These are phyloP conservation scores for Drosophila sucinea DNA, from an alignment of 1,140 invertebrate species.

Conservation along the genomic window DNA sequence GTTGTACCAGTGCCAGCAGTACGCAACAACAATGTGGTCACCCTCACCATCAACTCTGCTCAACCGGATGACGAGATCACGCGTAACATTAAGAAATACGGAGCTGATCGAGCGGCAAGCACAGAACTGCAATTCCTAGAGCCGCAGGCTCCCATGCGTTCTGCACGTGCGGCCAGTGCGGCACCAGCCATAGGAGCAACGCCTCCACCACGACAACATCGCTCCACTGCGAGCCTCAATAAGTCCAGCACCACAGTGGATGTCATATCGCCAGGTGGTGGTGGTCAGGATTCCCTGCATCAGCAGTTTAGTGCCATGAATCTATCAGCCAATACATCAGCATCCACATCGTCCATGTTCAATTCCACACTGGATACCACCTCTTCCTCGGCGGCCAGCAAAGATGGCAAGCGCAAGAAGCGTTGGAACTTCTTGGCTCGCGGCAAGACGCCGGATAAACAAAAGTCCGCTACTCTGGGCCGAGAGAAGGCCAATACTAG, in stretches of 20 bases:
- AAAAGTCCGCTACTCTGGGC: slow-evolving; percentile 87
- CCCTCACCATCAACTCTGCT: slow-evolving; percentile 50
- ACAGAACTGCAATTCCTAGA: slow-evolving; percentile 69
- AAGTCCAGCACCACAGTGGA: slow-evolving; percentile 51
- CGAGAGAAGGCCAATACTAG: slow-evolving; percentile 83
- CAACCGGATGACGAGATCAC: slow-evolving; percentile 63
- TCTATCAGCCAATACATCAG: slow-evolving; percentile 69
- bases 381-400: slow-evolving; percentile 71
- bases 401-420: slow-evolving; percentile 85
- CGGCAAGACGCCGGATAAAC: slow-evolving; percentile 84
- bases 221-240: slow-evolving; percentile 56
- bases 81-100: slow-evolving; percentile 55
- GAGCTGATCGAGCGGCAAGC: slow-evolving; percentile 63
- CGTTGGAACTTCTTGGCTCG: slow-evolving; percentile 87
- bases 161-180: slow-evolving; percentile 65
- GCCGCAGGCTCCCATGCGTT: slow-evolving; percentile 62
- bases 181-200: slow-evolving; percentile 68
- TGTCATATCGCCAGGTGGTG: slow-evolving; percentile 47
- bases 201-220: slow-evolving; percentile 70
- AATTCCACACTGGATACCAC: slow-evolving; percentile 70
- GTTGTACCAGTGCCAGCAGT: slow-evolving; percentile 74
- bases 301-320: slow-evolving; percentile 82
- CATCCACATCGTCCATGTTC: slow-evolving; percentile 61
- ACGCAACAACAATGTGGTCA: slow-evolving; percentile 49
- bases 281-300: slow-evolving; percentile 46